phyloP scores from a whole-genome alignment of 2,113 vertebrate species.

The Mormyrus lacerda region DNA sequence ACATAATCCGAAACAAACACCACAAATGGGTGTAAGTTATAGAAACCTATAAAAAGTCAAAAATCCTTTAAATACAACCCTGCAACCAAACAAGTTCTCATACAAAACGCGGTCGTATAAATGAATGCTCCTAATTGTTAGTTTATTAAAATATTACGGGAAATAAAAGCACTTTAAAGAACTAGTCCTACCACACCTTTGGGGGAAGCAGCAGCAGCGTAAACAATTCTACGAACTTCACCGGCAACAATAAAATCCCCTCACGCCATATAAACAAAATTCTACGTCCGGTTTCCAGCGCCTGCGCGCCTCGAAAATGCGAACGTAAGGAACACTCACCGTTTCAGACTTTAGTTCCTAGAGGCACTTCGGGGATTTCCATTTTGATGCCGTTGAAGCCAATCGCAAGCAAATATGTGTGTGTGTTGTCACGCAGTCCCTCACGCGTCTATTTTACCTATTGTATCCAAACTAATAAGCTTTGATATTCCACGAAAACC shows the following conservation, averaged over 20 bases:
- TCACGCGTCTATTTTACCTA: no score
- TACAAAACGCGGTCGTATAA: neutral
- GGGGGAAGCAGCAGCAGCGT: neutral
- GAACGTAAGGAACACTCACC: neutral
- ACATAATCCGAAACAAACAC: neutral
- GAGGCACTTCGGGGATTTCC: neutral
- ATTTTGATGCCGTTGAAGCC: neutral
- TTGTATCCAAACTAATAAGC: no score
- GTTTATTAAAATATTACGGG: neutral
- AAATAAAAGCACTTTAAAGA: neutral
- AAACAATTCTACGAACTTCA: neutral
- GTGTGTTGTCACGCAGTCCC: no score
- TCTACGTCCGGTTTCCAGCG: neutral
- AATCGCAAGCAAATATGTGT: neutral
- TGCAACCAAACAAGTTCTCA: neutral
- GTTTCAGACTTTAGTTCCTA: conserved; percentile 14
- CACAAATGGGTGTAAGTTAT: neutral
- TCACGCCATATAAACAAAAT: conserved; percentile 5
- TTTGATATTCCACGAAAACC: no score
- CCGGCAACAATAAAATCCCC: neutral
- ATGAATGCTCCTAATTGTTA: neutral
- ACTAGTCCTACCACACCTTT: neutral
- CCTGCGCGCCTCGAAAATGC: conserved; percentile 3
- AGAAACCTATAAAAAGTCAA: neutral
- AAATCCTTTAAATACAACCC: neutral